A percentile compares a stretch with the other conserved stretches of the same genome.
Evolutionary conservation across 1,140 invertebrate species (phyloP).

Genomic region (Eciton burchellii): DNA sequence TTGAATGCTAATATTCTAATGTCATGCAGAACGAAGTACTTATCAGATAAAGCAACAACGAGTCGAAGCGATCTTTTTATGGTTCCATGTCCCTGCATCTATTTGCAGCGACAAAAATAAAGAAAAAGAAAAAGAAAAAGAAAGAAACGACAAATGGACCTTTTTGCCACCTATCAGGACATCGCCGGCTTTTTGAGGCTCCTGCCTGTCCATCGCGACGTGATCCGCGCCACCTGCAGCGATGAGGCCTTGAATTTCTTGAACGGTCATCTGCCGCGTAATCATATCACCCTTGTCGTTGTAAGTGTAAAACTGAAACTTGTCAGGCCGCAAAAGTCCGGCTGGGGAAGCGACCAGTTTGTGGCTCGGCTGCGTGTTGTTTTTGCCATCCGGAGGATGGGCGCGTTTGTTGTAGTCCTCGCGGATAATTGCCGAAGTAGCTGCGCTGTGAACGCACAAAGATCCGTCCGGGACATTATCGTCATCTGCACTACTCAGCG

Average conservation of each 20-base stretch:
- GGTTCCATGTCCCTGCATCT: neutral
- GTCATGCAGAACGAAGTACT: too few species aligned
- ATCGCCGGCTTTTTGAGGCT: constrained; percentile 78
- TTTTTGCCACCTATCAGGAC: constrained; percentile 74
- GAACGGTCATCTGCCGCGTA: constrained; percentile 92
- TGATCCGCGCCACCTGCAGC: constrained; percentile 90
- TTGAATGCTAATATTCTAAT: neutral
- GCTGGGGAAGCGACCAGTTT: constrained; percentile 88
- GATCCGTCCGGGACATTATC: neutral
- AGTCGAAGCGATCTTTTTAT: too few species aligned
- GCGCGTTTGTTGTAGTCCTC: constrained; percentile 36
- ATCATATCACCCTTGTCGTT: constrained; percentile 92
- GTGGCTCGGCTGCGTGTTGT: constrained; percentile 45
- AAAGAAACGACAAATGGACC: constrained; percentile 47
- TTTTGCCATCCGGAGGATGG: constrained; percentile 82
- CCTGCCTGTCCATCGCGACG: constrained; percentile 77
- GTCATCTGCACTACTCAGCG: neutral
- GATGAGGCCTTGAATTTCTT: constrained; percentile 93
- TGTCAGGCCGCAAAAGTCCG: constrained; percentile 90
- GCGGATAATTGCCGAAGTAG: constrained; percentile 87
- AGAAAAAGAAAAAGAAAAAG: constrained; percentile 6
- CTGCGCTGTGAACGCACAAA: constrained; percentile 82
- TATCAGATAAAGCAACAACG: too few species aligned
- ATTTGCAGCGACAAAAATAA: constrained; percentile 19
- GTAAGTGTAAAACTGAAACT: constrained; percentile 94